phyloP scores from a whole-genome alignment of 2,113 vertebrate species.

The Paramisgurnus dabryanus region DNA sequence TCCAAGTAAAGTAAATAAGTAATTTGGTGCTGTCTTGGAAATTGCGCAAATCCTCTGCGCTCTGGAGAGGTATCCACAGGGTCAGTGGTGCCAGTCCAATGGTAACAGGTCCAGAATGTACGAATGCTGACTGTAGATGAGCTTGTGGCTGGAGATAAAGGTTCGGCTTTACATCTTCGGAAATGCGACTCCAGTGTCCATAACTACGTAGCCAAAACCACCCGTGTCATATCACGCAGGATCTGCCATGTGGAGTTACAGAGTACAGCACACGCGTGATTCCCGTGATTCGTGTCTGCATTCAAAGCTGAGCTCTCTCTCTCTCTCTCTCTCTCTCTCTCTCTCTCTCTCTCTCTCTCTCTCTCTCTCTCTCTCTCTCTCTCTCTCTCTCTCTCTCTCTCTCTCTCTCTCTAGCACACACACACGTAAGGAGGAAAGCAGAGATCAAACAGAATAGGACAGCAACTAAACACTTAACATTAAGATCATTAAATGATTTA shows the following conservation, averaged over 20 bases:
- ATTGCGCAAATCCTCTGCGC: slow-evolving; percentile 21
- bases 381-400: slow-evolving; percentile 26
- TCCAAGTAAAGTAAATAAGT: slow-evolving; percentile 21
- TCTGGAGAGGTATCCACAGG: slow-evolving; percentile 35
- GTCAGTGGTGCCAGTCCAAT: slow-evolving; percentile 25
- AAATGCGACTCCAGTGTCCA: slow-evolving; percentile 11
- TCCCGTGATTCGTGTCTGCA: slow-evolving; percentile 32
- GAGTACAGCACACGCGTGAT: slow-evolving; percentile 13
- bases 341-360: slow-evolving; percentile 23
- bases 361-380: slow-evolving; percentile 24
- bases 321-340: slow-evolving; percentile 18
- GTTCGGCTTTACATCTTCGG: not conserved
- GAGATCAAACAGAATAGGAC: too few relatives aligned
- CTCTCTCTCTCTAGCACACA: slow-evolving; percentile 6
- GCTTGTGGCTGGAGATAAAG: not conserved
- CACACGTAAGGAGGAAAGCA: not conserved
- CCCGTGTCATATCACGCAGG: slow-evolving; percentile 18
- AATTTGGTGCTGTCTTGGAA: slow-evolving; percentile 19
- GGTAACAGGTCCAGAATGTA: slow-evolving; percentile 35
- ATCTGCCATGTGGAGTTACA: slow-evolving; percentile 32
- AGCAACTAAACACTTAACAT: not conserved
- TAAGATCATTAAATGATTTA: not conserved
- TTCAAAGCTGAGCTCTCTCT: slow-evolving; percentile 27
- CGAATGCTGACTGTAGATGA: slow-evolving; percentile 37
- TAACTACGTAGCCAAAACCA: slow-evolving; percentile 29